Evolutionary conservation across 2,113 vertebrate species (phyloP), one percentile per base, ranked within the genome.

Genomic region (Anser cygnoides): DNA sequence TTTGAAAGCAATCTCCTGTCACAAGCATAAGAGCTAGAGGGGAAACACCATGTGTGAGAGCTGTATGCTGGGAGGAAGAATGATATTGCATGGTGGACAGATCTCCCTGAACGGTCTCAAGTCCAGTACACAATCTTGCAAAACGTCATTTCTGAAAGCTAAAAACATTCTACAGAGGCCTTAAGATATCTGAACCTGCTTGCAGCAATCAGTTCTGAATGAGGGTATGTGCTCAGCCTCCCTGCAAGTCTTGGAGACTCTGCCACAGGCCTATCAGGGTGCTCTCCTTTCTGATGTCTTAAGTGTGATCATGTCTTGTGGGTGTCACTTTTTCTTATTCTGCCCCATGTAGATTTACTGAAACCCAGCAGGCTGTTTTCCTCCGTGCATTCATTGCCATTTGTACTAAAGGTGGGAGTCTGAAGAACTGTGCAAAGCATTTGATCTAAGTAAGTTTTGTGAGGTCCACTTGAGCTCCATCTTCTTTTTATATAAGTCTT

Each of bases 11-110:
- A 13, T 57, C 25, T 46, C 72, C 3, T 71, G 13, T 29, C 55
- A 70, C 0, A 1, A 3, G 4, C 41, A 6, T 2, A 8, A 87
- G 13, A 52, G 39, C 19, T 65, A 39, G 54, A 72, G 22, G 2
- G 9, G 44, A 13, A 65, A 11, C 19, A 61, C 14, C 25, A 57
- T 6, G 19, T 41, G 15, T 43, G 39, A 29, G 13, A 76, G 18
- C 19, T 74, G 33, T 11, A 22, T 39, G 13, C 17, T 79, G 0
- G 1, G 66, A 19, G 18, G 22, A 66, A 49, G 31, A 43, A 16
- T 55, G 15, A 58, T 3, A 8, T 8, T 65, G 8, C 7, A 46
- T 0, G 1, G 65, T 76, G 41, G 67, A 29, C 22, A 78, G 11
- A 41, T 28, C 21, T 65, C 2, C 16, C 4, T 41, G 18, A 18